A percentile compares a stretch with the other conserved stretches of the same genome.
Evolutionary conservation across 2,797 vertebrate genomes (phyloP).

Genomic region (Pteropus rufus): DNA sequence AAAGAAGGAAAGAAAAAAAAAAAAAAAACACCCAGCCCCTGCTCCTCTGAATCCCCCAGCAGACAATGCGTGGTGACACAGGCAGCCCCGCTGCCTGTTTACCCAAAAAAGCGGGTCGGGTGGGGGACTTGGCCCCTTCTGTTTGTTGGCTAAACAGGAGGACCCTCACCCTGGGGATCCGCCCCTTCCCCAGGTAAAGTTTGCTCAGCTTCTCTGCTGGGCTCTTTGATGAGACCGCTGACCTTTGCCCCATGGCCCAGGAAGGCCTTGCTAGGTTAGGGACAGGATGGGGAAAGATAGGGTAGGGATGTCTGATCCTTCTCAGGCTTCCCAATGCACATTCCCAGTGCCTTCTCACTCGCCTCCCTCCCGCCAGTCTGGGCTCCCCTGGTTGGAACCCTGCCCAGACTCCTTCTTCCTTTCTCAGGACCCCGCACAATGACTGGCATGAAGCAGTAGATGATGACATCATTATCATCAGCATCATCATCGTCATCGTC

Average conservation of each 20-base stretch:
- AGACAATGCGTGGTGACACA: conserved; percentile 86
- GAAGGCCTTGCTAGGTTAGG: background rate
- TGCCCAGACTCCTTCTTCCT: background rate
- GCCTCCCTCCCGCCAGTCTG: fast-evolving
- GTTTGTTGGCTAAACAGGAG: conserved; percentile 82
- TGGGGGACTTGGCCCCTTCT: conserved; percentile 78
- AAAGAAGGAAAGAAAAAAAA: background rate
- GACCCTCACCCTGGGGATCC: background rate
- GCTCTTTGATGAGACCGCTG: background rate
- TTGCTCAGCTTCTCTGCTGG: background rate
- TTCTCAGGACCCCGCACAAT: background rate
- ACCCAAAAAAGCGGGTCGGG: conserved; percentile 76
- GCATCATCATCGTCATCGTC: background rate
- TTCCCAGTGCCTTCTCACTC: no score
- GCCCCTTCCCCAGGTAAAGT: background rate
- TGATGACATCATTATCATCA: background rate
- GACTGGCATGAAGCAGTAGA: background rate
- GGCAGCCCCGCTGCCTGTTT: conserved; percentile 74
- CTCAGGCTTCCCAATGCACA: background rate
- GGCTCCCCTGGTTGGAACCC: no score
- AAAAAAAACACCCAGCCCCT: background rate
- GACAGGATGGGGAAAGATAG: background rate
- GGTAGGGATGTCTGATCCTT: background rate
- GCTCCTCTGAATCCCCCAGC: conserved; percentile 42
- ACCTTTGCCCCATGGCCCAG: background rate